phyloP scores from a whole-genome alignment of 2,797 vertebrate genomes.

The Meda fulgida region DNA sequence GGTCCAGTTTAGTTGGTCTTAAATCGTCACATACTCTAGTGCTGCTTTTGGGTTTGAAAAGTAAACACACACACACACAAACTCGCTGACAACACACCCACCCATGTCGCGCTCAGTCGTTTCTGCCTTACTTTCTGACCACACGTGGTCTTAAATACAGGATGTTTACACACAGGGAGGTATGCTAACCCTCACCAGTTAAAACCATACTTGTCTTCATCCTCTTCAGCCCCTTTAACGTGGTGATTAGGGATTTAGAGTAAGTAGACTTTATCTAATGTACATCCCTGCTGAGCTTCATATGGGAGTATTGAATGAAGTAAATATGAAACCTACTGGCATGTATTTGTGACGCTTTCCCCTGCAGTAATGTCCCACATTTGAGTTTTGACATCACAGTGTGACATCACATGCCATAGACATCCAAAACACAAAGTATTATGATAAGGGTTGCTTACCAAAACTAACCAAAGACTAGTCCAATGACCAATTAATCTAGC shows the following conservation, averaged over 20 bases:
- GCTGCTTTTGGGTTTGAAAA: slow-evolving; percentile 8
- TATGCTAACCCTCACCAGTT: slow-evolving; percentile 52
- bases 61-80: slow-evolving; percentile 25
- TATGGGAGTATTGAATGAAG: neutral
- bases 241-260: slow-evolving; percentile 47
- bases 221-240: slow-evolving; percentile 29
- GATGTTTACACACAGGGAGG: slow-evolving; percentile 53
- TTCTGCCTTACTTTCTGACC: slow-evolving; percentile 51
- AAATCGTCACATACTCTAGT: neutral
- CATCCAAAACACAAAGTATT: neutral
- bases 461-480: neutral
- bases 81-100: slow-evolving; percentile 36
- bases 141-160: slow-evolving; percentile 53
- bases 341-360: neutral
- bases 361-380: neutral
- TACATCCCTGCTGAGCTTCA: slow-evolving; percentile 27
- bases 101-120: slow-evolving; percentile 4
- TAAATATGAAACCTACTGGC: neutral
- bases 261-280: slow-evolving; percentile 28
- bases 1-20: slow-evolving; percentile 15
- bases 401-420: neutral
- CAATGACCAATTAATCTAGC: neutral
- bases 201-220: slow-evolving; percentile 50
- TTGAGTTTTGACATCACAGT: neutral
- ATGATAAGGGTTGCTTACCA: neutral